Base-by-base conservation (phyloP, 1,140 invertebrate species). In the Caerostris darwini region DNA sequence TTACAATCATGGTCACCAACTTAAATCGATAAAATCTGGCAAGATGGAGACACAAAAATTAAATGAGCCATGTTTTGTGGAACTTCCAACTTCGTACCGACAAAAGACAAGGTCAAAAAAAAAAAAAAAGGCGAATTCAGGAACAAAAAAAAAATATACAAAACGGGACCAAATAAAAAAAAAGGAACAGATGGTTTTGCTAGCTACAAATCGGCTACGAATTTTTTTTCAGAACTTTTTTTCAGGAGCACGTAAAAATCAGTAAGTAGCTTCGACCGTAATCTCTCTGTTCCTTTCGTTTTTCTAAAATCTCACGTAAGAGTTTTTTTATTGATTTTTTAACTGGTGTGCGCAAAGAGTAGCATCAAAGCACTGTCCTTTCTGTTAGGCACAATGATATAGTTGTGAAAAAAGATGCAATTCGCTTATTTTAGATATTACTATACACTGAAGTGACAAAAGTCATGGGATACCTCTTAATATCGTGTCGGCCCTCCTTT, bases 21-120 rank as follows among this genome's bases (percentile, higher is more conserved):
- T n/a, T n/a, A 83, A 83, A 83, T 83, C 82, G 82, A 83, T 83
- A 83, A 58, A 83, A 83, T 83, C 82, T 83, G 53, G 82, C 82
- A 83, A 19, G 14, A 83, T n/a, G 14, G 82, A 58, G 82, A 83
- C 82, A 57, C 82, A 83, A 83, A 83, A 83, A n/a, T 83, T 83
- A 83, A 83, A 83, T 83, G 82, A 83, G 54, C 54, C 82, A 56
- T 83, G 82, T 83, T 57, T 83, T 56, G 82, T 83, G 82, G 56
- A 14, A 83, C 53, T 83, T 58, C 56, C 53, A 57, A 57, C 82
- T 83, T n/a, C 53, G 82, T 56, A 57, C 53, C 69, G 82, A 83
- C 82, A 83, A 83, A 83, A 83, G 82, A 56, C 3, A n/a, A 77
- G 12, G 7, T 7, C 7, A 50, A 50, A 19, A 83, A 8, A 83